Base-by-base conservation (phyloP, 2,797 vertebrate genomes). In the Denticeps clupeoides region DNA sequence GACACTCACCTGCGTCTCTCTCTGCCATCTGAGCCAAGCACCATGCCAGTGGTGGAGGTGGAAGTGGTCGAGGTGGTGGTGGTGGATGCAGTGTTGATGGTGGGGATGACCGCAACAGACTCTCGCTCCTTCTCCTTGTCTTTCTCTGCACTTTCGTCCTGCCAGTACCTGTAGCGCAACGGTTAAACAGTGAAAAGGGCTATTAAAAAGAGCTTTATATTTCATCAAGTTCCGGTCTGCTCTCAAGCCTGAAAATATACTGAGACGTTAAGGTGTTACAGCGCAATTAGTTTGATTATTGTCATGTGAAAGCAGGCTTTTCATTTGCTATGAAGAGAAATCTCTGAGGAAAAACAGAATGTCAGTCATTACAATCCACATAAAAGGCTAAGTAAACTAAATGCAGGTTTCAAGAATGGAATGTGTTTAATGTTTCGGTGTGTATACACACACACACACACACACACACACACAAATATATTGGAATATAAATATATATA, bases 1-100 rank as follows among this genome's bases (percentile, higher is more conserved):
- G n/a, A n/a, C n/a, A 82, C 73, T 83, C 78, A 97, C 94, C 94
- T 94, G 87, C 93, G 94, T 82, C 92, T 86, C 72, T 97, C 88
- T 75, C 88, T 82, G 81, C 89, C 81, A 63, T 91, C 93, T 56
- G 88, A 82, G 70, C 89, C 89, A 56, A 85, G 84, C 67, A 85
- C 74, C 60, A 81, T 88, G 84, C 86, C 84, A 77, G 89, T 87
- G 82, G 86, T 80, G 77, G 83, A 78, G 76, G 82, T 87, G 66
- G 87, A 88, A 82, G 87, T 74, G 71, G 80, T 71, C n/a, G n/a
- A n/a, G 71, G 85, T 84, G 65, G 88, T 89, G 63, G 87, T 85
- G 62, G 88, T 82, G 57, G 88, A 81, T 73, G 89, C 87, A 86
- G 91, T 95, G 87, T 94, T 89, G 77, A 96, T 84, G 63, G 89